A percentile compares a stretch with the other conserved stretches of the same genome.
These are phyloP conservation scores for Tiliqua scincoides DNA, from an alignment of 2,113 vertebrate genomes.

Conservation along the genomic window DNA sequence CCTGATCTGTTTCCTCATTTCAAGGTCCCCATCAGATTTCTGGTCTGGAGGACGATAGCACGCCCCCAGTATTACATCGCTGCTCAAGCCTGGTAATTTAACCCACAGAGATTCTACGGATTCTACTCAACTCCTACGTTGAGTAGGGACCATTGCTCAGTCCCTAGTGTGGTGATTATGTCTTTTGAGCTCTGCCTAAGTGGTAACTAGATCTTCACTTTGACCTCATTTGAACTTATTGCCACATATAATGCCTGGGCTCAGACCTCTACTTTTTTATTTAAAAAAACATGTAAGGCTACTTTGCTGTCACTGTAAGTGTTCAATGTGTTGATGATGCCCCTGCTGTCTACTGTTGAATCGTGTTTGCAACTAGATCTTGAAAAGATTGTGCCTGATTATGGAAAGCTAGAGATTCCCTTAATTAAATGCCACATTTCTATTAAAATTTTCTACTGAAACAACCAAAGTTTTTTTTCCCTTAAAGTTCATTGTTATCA, in stretches of 20 bases:
- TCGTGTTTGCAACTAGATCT: no score
- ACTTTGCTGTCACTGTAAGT: neutral
- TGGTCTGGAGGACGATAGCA: no score
- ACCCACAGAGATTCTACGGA: no score
- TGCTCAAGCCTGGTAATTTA: no score
- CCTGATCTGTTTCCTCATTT: no score
- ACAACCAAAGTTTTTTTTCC: neutral
- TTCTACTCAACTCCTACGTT: no score
- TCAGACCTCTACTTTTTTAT: neutral
- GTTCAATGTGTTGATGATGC: neutral
- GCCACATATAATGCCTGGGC: neutral
- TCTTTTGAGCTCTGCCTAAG: no score
- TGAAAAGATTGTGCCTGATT: neutral
- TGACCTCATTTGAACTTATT: neutral
- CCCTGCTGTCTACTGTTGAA: neutral
- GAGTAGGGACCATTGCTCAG: no score
- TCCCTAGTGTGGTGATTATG: no score
- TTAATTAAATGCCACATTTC: neutral
- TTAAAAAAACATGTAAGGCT: neutral
- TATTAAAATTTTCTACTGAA: neutral
- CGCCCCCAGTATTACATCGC: no score
- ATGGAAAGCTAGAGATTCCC: neutral
- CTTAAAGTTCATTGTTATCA: neutral
- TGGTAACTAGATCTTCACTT: neutral
- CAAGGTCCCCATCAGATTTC: no score